phyloP scores from a whole-genome alignment of 2,888 invertebrate genomes.

The Agrilus cyanescens region DNA sequence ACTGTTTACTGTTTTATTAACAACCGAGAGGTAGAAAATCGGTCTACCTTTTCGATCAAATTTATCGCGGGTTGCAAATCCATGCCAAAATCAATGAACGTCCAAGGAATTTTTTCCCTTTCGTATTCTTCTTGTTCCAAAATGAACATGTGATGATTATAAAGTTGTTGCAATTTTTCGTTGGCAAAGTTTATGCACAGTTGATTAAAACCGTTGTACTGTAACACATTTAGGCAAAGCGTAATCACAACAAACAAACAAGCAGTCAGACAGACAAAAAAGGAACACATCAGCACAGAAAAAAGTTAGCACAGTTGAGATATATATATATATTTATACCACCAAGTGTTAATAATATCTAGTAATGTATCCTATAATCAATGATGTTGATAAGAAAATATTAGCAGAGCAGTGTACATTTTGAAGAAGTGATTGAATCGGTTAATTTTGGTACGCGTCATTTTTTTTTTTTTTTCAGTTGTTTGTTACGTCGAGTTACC shows the following conservation, averaged over 20 bases:
- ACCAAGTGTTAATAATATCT: no score
- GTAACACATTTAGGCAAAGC: slow-evolving; percentile 24
- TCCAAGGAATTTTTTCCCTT: slow-evolving; percentile 82
- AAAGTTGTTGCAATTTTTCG: slow-evolving; percentile 90
- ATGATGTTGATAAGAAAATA: no score
- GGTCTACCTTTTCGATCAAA: slow-evolving; percentile 71
- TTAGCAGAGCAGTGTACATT: no score
- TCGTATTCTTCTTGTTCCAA: slow-evolving; percentile 93
- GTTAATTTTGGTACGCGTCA: no score
- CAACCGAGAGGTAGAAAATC: no score
- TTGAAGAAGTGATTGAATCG: no score
- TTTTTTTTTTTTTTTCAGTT: no score
- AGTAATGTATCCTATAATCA: no score
- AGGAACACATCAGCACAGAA: not conserved
- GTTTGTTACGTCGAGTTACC: slow-evolving; percentile 33
- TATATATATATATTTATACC: no score
- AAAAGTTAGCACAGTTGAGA: no score
- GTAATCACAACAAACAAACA: not conserved
- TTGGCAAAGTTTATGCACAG: slow-evolving; percentile 95
- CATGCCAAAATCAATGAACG: slow-evolving; percentile 92
- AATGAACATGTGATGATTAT: slow-evolving; percentile 94
- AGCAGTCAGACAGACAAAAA: slow-evolving; percentile 20
- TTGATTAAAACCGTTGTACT: slow-evolving; percentile 92
- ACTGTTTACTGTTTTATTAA: not conserved
- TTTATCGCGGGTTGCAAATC: slow-evolving; percentile 86